phyloP scores from a whole-genome alignment of 2,888 invertebrate species.

The Horisme vitalbata region DNA sequence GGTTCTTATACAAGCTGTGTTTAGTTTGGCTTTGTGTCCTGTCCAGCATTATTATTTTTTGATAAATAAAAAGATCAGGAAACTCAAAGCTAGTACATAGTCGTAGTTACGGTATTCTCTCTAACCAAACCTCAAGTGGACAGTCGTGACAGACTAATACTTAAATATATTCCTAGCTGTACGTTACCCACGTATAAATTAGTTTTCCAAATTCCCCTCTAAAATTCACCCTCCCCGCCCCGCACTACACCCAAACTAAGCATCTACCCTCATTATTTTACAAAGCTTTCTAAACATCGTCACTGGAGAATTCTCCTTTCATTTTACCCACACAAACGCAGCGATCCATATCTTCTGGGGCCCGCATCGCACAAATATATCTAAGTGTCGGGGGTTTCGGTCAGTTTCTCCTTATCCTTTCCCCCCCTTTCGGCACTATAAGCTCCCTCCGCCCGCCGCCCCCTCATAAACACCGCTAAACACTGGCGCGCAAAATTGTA shows the following conservation, averaged over 20 bases:
- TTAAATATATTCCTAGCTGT: too few species aligned
- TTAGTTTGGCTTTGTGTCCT: too few species aligned
- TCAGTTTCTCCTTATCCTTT: constrained; percentile 72
- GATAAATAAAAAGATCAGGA: too few species aligned
- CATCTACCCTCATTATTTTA: constrained; percentile 59
- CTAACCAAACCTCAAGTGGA: too few species aligned
- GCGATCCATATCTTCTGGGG: constrained; percentile 65
- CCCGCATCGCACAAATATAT: constrained; percentile 70
- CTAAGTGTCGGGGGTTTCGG: constrained; percentile 72
- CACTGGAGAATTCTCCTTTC: constrained; percentile 44
- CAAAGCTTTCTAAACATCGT: constrained; percentile 64
- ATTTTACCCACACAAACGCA: constrained; percentile 50
- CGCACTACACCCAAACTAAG: constrained; percentile 45
- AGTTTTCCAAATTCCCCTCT: constrained; percentile 28
- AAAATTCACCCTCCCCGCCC: constrained; percentile 47
- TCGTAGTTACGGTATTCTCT: too few species aligned
- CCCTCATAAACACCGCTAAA: constrained; percentile 77
- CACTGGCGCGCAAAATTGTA: constrained; percentile 73
- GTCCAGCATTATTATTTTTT: too few species aligned
- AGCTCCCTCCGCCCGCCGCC: constrained; percentile 42
- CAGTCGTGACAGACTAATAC: too few species aligned
- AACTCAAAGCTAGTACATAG: too few species aligned
- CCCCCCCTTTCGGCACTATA: constrained; percentile 68
- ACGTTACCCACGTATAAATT: not conserved
- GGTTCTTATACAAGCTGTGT: too few species aligned